Percentiles rank a stretch among this genome's conserved stretches.
These are phyloP conservation scores for Melanostoma mellinum DNA, from an alignment of 2,888 invertebrate species.

Conservation along the genomic window DNA sequence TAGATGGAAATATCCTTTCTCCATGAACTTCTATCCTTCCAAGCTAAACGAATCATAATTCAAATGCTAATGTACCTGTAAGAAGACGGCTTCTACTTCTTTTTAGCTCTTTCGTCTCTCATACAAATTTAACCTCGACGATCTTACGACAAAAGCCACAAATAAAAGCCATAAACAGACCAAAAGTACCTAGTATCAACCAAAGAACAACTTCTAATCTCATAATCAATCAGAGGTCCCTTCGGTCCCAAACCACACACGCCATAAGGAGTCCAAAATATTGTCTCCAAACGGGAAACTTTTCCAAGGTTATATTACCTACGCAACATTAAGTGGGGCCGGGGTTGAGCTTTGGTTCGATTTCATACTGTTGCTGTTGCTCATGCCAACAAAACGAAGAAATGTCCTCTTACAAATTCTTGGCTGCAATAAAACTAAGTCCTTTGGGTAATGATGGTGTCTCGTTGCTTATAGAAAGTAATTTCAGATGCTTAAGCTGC, in stretches of 20 bases:
- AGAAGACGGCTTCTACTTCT: neutral
- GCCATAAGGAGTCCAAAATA: slow-evolving; percentile 8
- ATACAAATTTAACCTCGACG: slow-evolving; percentile 28
- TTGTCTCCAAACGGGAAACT: neutral
- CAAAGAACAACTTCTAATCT: slow-evolving; percentile 29
- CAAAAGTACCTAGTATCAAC: neutral
- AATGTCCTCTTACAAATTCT: neutral
- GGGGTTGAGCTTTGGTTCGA: slow-evolving; percentile 7
- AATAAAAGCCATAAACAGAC: slow-evolving; percentile 40
- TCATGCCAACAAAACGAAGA: no score
- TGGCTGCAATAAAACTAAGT: slow-evolving; percentile 19
- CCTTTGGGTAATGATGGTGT: slow-evolving; percentile 2
- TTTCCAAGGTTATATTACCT: slow-evolving; percentile 34
- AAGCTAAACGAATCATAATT: no score
- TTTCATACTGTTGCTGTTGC: no score
- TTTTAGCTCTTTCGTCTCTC: neutral
- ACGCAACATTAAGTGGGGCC: slow-evolving; percentile 26
- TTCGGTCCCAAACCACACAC: slow-evolving; percentile 20
- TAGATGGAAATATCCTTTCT: no score
- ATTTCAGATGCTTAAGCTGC: slow-evolving; percentile 44
- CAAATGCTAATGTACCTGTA: neutral
- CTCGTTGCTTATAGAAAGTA: slow-evolving; percentile 11
- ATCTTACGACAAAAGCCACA: slow-evolving; percentile 34
- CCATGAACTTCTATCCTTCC: no score
- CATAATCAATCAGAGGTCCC: slow-evolving; percentile 66